phyloP scores from a whole-genome alignment of 2,797 vertebrate species.

The Bufotes viridis region DNA sequence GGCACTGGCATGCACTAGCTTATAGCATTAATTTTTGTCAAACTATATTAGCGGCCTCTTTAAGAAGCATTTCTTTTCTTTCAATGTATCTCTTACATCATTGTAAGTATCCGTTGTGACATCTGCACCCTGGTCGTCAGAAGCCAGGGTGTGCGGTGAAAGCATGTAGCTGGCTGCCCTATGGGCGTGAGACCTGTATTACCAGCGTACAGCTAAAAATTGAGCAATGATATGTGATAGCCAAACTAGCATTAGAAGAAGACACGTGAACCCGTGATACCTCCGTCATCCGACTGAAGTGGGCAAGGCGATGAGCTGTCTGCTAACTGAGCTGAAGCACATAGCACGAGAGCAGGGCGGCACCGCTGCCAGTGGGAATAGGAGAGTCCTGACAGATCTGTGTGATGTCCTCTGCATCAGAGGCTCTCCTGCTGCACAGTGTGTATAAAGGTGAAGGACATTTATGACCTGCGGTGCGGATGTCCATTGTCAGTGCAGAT shows the following conservation, averaged over 20 bases:
- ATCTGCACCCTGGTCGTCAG: neutral
- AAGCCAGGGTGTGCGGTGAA: conserved; percentile 20
- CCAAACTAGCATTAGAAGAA: conserved; percentile 11
- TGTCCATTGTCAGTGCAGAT: too few relatives aligned
- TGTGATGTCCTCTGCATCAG: neutral
- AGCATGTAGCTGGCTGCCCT: conserved; percentile 32
- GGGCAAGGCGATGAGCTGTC: neutral
- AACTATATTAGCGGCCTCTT: neutral
- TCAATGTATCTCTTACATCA: neutral
- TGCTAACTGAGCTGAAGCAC: neutral
- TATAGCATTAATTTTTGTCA: neutral
- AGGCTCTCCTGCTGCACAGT: too few relatives aligned
- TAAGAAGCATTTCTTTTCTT: neutral
- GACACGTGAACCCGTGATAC: conserved; percentile 15
- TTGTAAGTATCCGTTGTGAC: neutral
- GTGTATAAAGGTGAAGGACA: too few relatives aligned
- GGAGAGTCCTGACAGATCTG: neutral
- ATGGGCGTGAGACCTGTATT: conserved; percentile 1
- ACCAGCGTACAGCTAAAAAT: conserved; percentile 24
- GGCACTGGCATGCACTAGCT: too few relatives aligned
- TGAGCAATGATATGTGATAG: conserved; percentile 24
- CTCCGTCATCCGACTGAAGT: conserved; percentile 25
- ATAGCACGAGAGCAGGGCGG: neutral
- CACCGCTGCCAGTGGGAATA: neutral
- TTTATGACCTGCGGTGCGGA: too few relatives aligned